These are phyloP conservation scores for Neopipo cinnamomea DNA, from an alignment of 2,113 vertebrate species.

Conservation along the genomic window DNA sequence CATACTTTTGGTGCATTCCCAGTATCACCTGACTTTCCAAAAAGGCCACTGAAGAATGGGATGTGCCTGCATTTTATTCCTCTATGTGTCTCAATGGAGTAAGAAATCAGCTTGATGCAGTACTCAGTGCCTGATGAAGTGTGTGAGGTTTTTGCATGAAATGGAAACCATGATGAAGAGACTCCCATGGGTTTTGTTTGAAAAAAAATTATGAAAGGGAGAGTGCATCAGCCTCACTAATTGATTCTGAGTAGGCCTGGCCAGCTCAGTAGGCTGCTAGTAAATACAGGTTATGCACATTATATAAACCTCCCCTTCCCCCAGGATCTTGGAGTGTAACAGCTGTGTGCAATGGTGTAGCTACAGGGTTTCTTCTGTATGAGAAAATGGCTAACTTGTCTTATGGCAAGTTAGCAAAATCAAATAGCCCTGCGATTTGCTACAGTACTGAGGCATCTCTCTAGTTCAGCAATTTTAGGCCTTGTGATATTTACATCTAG, in stretches of 20 bases:
- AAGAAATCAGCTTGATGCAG: conserved; percentile 22
- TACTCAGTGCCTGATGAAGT: conserved; percentile 32
- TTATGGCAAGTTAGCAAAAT: neutral
- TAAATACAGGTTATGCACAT: neutral
- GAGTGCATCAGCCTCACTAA: conserved; percentile 33
- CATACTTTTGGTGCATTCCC: neutral
- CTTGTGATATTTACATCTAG: neutral
- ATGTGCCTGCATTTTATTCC: neutral
- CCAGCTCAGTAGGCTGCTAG: neutral
- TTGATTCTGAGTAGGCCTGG: conserved; percentile 27
- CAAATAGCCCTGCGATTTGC: neutral
- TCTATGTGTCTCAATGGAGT: neutral
- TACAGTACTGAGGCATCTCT: neutral
- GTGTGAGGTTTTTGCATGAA: conserved; percentile 24
- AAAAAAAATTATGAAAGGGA: neutral
- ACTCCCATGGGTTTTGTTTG: neutral
- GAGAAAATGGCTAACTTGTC: neutral
- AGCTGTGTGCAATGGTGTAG: neutral
- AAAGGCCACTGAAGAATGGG: neutral
- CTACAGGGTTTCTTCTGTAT: neutral
- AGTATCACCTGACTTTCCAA: neutral
- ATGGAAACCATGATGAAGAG: conserved; percentile 17
- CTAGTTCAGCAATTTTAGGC: neutral
- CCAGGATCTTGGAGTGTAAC: neutral
- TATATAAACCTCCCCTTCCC: neutral